These are phyloP conservation scores for Cotesia glomerata DNA, from an alignment of 1,140 invertebrate genomes.

Conservation along the genomic window DNA sequence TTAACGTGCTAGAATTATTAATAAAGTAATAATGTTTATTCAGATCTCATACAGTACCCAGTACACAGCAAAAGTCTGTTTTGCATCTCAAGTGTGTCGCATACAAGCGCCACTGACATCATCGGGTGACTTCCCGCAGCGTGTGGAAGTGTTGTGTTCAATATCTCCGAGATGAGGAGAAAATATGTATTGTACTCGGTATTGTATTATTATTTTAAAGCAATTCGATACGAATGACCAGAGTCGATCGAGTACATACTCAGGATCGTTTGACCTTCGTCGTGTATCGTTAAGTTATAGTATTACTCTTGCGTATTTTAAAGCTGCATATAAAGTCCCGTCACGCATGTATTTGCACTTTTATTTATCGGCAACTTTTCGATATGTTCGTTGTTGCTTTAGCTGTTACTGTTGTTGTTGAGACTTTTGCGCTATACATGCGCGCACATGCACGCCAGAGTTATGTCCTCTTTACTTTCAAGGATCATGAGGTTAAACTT, in stretches of 20 bases:
- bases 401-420: background rate
- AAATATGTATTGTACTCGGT: no score
- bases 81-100: slow-evolving; percentile 9
- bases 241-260: slow-evolving; percentile 7
- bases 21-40: background rate
- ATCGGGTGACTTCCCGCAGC: slow-evolving; percentile 26
- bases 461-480: slow-evolving; percentile 46
- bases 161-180: background rate
- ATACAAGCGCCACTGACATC: slow-evolving; percentile 1
- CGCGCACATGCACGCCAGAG: slow-evolving; percentile 41
- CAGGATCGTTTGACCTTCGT: background rate
- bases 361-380: slow-evolving; percentile 32
- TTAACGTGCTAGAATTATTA: no score
- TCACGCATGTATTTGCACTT: slow-evolving; percentile 18
- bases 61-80: background rate
- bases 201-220: no score
- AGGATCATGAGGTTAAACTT: slow-evolving; percentile 44
- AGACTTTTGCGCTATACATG: background rate
- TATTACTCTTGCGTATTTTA: background rate
- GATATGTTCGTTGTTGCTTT: background rate
- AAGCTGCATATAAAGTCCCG: slow-evolving; percentile 21
- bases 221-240: slow-evolving; percentile 22
- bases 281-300: slow-evolving; percentile 1
- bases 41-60: background rate
- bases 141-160: background rate